Percentiles rank a stretch among this genome's conserved stretches.
Evolutionary conservation across 2,113 vertebrate genomes (phyloP).

Genomic region (Callocephalon fimbriatum): DNA sequence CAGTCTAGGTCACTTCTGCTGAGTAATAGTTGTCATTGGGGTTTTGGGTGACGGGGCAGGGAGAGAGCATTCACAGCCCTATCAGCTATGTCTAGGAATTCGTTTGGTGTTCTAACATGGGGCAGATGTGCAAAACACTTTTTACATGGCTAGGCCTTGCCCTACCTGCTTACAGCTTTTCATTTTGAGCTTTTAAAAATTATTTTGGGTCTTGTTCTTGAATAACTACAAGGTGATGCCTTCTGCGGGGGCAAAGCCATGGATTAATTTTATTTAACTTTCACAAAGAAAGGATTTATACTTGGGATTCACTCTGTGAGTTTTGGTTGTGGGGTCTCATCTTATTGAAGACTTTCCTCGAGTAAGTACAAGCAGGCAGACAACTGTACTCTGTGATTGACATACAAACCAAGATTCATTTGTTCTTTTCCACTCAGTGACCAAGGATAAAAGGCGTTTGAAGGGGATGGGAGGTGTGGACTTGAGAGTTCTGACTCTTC

Average conservation of each 20-base stretch:
- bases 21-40: not conserved
- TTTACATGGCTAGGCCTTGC: not conserved
- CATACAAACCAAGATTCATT: not conserved
- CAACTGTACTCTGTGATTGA: not conserved
- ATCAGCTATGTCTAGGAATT: not conserved
- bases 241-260: not conserved
- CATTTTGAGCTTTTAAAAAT: not conserved
- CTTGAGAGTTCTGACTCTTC: not conserved
- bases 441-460: not conserved
- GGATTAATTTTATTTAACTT: not conserved
- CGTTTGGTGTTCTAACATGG: not conserved
- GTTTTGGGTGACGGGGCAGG: not conserved
- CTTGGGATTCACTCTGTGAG: not conserved
- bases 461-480: not conserved
- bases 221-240: not conserved
- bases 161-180: not conserved
- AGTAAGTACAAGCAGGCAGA: not conserved
- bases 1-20: not conserved
- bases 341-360: not conserved
- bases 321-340: not conserved
- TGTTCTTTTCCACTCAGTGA: not conserved
- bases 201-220: not conserved
- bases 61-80: not conserved
- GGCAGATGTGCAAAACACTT: not conserved
- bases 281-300: not conserved